Percentiles rank a stretch among this genome's conserved stretches.
Evolutionary conservation across 2,888 invertebrate genomes (phyloP).

Genomic region (Sepioteuthis lessoniana): DNA sequence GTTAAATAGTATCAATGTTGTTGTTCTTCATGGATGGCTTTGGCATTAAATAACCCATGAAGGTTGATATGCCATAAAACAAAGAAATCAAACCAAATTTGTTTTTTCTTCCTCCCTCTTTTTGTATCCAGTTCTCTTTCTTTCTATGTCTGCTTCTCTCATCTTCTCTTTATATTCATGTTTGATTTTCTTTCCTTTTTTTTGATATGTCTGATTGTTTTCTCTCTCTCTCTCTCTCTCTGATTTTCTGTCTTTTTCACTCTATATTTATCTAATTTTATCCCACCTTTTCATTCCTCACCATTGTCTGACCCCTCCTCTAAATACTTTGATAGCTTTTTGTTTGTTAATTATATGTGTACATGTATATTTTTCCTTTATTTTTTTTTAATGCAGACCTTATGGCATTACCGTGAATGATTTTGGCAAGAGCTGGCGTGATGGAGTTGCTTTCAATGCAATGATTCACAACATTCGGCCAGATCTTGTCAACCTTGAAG

Average conservation of each 20-base stretch:
- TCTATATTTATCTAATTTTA: not conserved
- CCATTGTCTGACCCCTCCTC: too few relatives aligned
- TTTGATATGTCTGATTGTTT: not conserved
- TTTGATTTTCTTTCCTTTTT: too few relatives aligned
- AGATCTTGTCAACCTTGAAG: slow-evolving; percentile 90
- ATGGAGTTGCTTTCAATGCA: slow-evolving; percentile 94
- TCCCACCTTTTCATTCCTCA: not conserved
- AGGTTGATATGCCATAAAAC: too few relatives aligned
- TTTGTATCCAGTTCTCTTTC: too few relatives aligned
- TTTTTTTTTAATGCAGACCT: slow-evolving; percentile 79
- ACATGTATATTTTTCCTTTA: not conserved
- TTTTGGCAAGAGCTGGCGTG: slow-evolving; percentile 96
- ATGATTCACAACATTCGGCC: slow-evolving; percentile 95
- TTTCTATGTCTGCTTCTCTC: too few relatives aligned
- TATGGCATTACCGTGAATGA: slow-evolving; percentile 91
- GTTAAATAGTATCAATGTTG: too few relatives aligned
- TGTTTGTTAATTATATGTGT: not conserved
- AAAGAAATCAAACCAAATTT: too few relatives aligned
- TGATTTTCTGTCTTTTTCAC: not conserved
- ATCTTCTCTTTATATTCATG: too few relatives aligned
- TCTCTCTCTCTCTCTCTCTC: not conserved
- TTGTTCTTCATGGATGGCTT: too few relatives aligned
- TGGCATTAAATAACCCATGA: too few relatives aligned
- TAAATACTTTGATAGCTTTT: not conserved
- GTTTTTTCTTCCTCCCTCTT: too few relatives aligned